Evolutionary conservation across 1,140 invertebrate species (phyloP).

Genomic region (Hyles vespertilio): DNA sequence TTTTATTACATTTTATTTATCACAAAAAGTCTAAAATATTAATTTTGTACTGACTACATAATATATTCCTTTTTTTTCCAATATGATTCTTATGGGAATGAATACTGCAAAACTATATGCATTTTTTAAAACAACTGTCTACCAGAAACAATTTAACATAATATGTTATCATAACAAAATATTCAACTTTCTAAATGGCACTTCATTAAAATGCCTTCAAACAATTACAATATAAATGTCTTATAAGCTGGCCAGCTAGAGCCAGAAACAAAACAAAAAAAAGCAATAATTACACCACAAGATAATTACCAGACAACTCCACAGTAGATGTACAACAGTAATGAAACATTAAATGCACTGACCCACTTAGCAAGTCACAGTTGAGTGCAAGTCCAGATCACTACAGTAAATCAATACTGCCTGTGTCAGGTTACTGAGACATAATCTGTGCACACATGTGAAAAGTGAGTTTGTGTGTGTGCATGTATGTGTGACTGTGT

Average conservation of each 20-base stretch:
- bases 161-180: too few relatives aligned
- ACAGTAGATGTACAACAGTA: not conserved
- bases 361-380: constrained; percentile 6
- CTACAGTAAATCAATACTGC: constrained; percentile 10
- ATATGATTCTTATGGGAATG: too few relatives aligned
- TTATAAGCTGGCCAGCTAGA: not conserved
- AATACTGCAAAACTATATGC: too few relatives aligned
- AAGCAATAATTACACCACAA: not conserved
- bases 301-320: not conserved
- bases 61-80: too few relatives aligned
- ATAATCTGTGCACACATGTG: constrained; percentile 1
- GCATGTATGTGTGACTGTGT: not conserved
- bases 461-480: not conserved
- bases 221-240: too few relatives aligned
- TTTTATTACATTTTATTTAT: too few relatives aligned
- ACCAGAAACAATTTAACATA: too few relatives aligned
- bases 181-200: too few relatives aligned
- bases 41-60: too few relatives aligned
- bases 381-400: constrained; percentile 3
- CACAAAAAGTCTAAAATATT: too few relatives aligned
- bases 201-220: too few relatives aligned
- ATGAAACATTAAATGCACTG: constrained; percentile 1
- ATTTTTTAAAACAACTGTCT: too few relatives aligned
- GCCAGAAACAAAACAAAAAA: not conserved
- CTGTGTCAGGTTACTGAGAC: not conserved